Percentiles rank a stretch among this genome's conserved stretches.
Conservation (phyloP, 2,888 invertebrate species). For the Eilema griseolum region DNA sequence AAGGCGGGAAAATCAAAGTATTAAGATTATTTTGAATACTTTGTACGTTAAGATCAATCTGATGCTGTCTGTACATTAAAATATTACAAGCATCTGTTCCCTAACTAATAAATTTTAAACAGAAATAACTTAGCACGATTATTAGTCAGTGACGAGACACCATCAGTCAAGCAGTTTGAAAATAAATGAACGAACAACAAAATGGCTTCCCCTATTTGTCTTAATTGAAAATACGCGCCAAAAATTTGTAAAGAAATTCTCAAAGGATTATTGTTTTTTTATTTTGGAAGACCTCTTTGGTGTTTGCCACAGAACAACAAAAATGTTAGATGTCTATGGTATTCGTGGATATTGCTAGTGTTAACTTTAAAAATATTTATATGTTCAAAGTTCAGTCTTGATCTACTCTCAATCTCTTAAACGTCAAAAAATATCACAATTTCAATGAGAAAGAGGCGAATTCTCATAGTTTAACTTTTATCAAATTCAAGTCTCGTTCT, state of each 20-base stretch:
- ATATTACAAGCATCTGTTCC: conserved; percentile 17
- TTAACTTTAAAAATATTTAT: not conserved
- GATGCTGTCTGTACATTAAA: too few relatives aligned
- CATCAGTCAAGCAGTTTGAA: conserved; percentile 35
- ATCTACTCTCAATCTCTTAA: too few relatives aligned
- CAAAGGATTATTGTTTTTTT: not conserved
- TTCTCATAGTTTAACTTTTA: too few relatives aligned
- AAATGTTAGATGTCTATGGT: not conserved
- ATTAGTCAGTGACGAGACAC: conserved; percentile 33
- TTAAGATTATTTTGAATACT: too few relatives aligned
- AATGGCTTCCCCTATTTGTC: conserved; percentile 24
- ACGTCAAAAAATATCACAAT: too few relatives aligned
- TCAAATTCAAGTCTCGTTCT: too few relatives aligned
- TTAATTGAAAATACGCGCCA: conserved; percentile 11
- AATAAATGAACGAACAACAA: conserved; percentile 30
- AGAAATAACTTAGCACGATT: conserved; percentile 18
- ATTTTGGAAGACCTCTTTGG: not conserved
- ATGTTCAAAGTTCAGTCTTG: not conserved
- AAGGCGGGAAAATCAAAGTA: too few relatives aligned
- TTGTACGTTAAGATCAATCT: too few relatives aligned
- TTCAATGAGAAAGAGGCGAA: too few relatives aligned
- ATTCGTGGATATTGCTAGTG: not conserved
- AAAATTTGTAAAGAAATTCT: conserved; percentile 10
- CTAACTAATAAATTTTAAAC: conserved; percentile 11
- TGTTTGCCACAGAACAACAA: not conserved